phyloP scores from a whole-genome alignment of 1,140 invertebrate species.

The Hyles vespertilio region DNA sequence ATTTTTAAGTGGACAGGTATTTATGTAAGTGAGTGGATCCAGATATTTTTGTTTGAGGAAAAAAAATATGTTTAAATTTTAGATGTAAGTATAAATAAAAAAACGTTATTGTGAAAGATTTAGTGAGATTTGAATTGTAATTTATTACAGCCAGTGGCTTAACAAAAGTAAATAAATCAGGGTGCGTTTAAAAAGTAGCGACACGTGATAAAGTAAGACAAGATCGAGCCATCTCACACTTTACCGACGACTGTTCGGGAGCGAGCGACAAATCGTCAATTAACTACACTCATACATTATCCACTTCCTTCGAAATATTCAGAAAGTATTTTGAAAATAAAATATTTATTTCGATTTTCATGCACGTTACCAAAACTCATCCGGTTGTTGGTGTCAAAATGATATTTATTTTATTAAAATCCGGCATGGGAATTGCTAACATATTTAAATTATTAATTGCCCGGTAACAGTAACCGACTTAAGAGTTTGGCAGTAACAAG shows the following conservation, averaged over 20 bases:
- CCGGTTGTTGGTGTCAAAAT: too few relatives aligned
- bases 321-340: too few relatives aligned
- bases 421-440: too few relatives aligned
- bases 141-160: conserved; percentile 29
- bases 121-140: conserved; percentile 13
- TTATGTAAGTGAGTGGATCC: conserved; percentile 5
- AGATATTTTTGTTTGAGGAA: conserved; percentile 9
- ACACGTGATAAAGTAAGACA: conserved; percentile 55
- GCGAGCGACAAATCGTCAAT: conserved; percentile 51
- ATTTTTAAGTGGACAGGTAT: conserved; percentile 13
- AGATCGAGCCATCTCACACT: conserved; percentile 34
- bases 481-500: too few relatives aligned
- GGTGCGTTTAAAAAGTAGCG: conserved; percentile 41
- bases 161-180: conserved; percentile 37
- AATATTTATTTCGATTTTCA: too few relatives aligned
- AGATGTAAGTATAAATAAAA: conserved; percentile 1
- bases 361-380: too few relatives aligned
- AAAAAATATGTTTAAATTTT: neutral
- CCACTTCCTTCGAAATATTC: conserved; percentile 21
- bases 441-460: too few relatives aligned
- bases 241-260: conserved; percentile 21
- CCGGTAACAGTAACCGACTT: too few relatives aligned
- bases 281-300: conserved; percentile 44
- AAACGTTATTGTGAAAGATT: conserved; percentile 8
- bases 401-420: too few relatives aligned